Evolutionary conservation across 2,888 invertebrate genomes (phyloP).

Genomic region (Andrena fulva): DNA sequence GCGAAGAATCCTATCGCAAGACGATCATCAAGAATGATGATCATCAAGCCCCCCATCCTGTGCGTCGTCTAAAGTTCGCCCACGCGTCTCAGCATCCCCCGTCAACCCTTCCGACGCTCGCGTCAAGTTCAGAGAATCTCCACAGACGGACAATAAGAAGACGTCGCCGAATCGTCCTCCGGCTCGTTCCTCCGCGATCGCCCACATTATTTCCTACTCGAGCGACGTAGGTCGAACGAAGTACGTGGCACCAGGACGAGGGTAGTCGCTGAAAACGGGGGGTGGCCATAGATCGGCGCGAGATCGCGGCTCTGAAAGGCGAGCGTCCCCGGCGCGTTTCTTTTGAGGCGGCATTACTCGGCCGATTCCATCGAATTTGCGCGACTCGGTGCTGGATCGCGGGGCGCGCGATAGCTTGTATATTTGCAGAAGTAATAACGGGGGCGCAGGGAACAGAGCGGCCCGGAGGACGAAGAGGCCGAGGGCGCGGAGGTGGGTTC

Average conservation of each 20-base stretch:
- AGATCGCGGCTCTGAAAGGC: constrained; percentile 58
- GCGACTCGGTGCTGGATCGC: constrained; percentile 70
- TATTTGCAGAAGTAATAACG: constrained; percentile 83
- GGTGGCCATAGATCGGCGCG: constrained; percentile 25
- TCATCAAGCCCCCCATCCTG: background rate
- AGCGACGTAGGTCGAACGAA: constrained; percentile 61
- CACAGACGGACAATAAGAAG: constrained; percentile 50
- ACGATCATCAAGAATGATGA: background rate
- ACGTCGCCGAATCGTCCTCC: constrained; percentile 34
- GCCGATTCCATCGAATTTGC: constrained; percentile 69
- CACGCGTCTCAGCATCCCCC: constrained; percentile 16
- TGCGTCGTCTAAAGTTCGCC: constrained; percentile 10
- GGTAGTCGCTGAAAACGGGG: background rate
- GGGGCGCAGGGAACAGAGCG: constrained; percentile 59
- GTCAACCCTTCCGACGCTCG: constrained; percentile 26
- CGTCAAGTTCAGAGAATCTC: constrained; percentile 47
- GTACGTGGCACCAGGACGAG: constrained; percentile 19
- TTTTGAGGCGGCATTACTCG: constrained; percentile 73
- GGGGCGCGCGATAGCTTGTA: constrained; percentile 78
- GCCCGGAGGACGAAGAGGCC: constrained; percentile 45
- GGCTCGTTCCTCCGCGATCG: constrained; percentile 54
- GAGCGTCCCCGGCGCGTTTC: constrained; percentile 54
- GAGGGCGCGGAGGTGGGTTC: constrained; percentile 54
- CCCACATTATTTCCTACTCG: constrained; percentile 69
- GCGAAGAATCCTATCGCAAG: background rate